phyloP scores from a whole-genome alignment of 2,888 invertebrate genomes.

The Drosophila differens region DNA sequence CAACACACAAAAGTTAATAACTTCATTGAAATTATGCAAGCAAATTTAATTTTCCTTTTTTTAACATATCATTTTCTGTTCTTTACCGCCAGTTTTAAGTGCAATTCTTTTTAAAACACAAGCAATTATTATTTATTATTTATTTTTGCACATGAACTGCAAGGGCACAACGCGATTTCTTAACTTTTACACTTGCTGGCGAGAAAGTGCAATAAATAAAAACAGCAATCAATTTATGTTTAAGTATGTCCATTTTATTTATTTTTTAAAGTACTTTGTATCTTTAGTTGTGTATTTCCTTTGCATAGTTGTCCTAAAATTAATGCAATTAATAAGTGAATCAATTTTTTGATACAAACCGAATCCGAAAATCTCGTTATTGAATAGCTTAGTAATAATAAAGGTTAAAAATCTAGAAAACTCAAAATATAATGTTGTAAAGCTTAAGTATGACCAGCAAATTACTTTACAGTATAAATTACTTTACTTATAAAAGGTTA shows the following conservation, averaged over 20 bases:
- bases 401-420: no score
- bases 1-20: conserved; percentile 59
- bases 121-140: conserved; percentile 61
- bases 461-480: no score
- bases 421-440: no score
- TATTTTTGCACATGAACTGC: conserved; percentile 22
- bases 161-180: conserved; percentile 10
- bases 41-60: conserved; percentile 39
- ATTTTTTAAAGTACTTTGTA: not conserved
- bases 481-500: not conserved
- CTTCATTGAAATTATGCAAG: conserved; percentile 42
- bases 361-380: not conserved
- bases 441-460: no score
- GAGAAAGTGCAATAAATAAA: not conserved
- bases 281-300: no score
- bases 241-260: not conserved
- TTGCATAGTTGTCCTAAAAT: not conserved
- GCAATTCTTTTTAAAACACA: conserved; percentile 50
- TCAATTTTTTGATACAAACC: not conserved
- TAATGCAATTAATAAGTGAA: not conserved
- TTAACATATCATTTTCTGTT: conserved; percentile 23
- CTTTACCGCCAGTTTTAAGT: conserved; percentile 49
- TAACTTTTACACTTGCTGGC: not conserved
- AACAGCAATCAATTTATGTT: not conserved
- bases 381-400: not conserved